Percentiles rank a stretch among this genome's conserved stretches.
Conservation (phyloP, 2,888 invertebrate genomes). For the Nymphalis c-album region DNA sequence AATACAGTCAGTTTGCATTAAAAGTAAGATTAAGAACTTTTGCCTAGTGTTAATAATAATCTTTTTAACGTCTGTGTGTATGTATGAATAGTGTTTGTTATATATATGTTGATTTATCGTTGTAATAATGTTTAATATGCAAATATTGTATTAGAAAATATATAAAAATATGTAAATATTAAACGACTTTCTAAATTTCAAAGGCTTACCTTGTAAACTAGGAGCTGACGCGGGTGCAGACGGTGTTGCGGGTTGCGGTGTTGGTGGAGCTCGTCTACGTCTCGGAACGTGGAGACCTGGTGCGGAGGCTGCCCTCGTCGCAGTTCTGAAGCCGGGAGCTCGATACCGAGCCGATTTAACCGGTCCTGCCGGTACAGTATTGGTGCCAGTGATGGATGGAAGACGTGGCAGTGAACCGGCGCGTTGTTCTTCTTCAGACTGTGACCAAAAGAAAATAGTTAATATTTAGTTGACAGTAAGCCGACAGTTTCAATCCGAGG, state of each 20-base stretch:
- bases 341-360: slow-evolving; percentile 94
- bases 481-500: too few species aligned
- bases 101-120: too few species aligned
- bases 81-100: too few species aligned
- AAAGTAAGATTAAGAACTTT: too few species aligned
- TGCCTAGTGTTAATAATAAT: too few species aligned
- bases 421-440: slow-evolving; percentile 81
- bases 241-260: slow-evolving; percentile 66
- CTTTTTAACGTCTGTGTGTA: too few species aligned
- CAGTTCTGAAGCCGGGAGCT: slow-evolving; percentile 89
- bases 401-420: slow-evolving; percentile 91
- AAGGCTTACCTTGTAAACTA: slow-evolving; percentile 82
- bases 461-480: too few species aligned
- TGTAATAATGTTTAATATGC: too few species aligned
- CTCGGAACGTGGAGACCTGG: slow-evolving; percentile 87
- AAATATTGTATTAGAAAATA: too few species aligned
- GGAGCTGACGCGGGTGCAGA: slow-evolving; percentile 73
- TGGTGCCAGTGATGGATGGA: slow-evolving; percentile 76
- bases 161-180: too few species aligned
- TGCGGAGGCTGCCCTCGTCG: slow-evolving; percentile 88
- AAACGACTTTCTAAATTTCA: neutral
- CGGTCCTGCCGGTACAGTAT: slow-evolving; percentile 80
- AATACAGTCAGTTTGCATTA: too few species aligned
- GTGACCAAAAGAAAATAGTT: slow-evolving; percentile 28
- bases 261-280: slow-evolving; percentile 77